A percentile compares a stretch with the other conserved stretches of the same genome.
These are phyloP conservation scores for Ceratosolen fusciceps DNA, from an alignment of 1,140 invertebrate genomes.

Conservation along the genomic window DNA sequence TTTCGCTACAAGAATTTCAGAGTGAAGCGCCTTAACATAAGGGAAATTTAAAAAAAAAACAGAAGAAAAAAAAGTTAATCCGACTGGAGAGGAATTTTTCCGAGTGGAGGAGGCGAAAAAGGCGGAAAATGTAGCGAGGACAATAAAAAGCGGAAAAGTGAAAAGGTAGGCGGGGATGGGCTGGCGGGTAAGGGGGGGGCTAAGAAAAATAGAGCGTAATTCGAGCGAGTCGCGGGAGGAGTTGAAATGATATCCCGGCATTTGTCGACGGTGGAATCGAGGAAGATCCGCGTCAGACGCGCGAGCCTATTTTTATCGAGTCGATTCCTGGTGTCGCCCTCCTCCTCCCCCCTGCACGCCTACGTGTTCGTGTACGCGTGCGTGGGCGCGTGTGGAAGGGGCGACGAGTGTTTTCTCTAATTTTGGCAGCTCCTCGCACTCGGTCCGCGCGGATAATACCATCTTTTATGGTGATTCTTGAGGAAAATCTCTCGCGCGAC, in stretches of 20 bases:
- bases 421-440: background rate
- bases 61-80: conserved; percentile 22
- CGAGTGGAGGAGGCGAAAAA: background rate
- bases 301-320: conserved; percentile 28
- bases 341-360: no score
- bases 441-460: background rate
- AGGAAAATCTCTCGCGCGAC: background rate
- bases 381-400: background rate
- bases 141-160: conserved; percentile 13
- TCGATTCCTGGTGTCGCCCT: conserved; percentile 17
- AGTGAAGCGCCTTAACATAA: background rate
- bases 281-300: conserved; percentile 29
- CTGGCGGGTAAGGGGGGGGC: conserved; percentile 27
- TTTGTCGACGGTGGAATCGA: conserved; percentile 33
- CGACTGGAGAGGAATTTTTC: conserved; percentile 6
- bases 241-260: conserved; percentile 34
- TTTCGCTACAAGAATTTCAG: background rate
- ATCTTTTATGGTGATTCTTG: conserved; percentile 18
- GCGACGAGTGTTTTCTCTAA: conserved; percentile 4
- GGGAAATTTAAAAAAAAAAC: background rate
- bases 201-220: conserved; percentile 49
- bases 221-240: conserved; percentile 38
- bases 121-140: no score
- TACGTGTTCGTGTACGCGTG: no score
- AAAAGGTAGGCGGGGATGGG: conserved; percentile 24